Evolutionary conservation across 2,797 vertebrate genomes (phyloP).

Genomic region (Loriculus beryllinus): DNA sequence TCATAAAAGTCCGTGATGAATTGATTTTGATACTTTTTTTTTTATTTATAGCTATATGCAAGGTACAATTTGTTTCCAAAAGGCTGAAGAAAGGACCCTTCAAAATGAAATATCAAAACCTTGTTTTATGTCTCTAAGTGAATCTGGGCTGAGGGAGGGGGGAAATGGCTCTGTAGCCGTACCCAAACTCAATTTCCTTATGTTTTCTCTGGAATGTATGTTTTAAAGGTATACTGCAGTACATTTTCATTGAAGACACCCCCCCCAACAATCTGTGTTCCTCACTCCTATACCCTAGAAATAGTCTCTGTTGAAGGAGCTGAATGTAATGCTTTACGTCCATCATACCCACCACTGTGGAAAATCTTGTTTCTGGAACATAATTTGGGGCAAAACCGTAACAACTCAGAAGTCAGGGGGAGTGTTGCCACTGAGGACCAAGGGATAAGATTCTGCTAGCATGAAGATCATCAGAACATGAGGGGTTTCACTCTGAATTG

Average conservation of each 20-base stretch:
- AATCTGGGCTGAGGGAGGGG: constrained; percentile 26
- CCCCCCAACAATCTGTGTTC: neutral
- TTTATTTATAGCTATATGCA: neutral
- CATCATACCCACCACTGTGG: neutral
- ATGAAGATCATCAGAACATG: fast-evolving
- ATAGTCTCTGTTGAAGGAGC: neutral
- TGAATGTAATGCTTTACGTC: neutral
- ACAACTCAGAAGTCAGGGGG: neutral
- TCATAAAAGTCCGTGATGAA: neutral
- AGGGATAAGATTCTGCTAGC: neutral
- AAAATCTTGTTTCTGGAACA: constrained; percentile 53
- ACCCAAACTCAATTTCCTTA: constrained; percentile 27
- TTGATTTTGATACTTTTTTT: constrained; percentile 8
- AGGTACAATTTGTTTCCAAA: constrained; percentile 6
- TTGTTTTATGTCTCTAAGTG: constrained; percentile 41
- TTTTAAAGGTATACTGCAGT: constrained; percentile 22
- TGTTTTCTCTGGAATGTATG: constrained; percentile 48
- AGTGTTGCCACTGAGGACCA: neutral
- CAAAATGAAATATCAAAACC: constrained; percentile 35
- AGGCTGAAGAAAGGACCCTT: constrained; percentile 57
- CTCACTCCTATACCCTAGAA: neutral
- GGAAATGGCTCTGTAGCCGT: neutral
- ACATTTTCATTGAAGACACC: neutral
- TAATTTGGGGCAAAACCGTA: constrained; percentile 30
- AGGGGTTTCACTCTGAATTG: neutral